Conservation (phyloP, 2,113 vertebrate species). For the Leucosticte australis region DNA sequence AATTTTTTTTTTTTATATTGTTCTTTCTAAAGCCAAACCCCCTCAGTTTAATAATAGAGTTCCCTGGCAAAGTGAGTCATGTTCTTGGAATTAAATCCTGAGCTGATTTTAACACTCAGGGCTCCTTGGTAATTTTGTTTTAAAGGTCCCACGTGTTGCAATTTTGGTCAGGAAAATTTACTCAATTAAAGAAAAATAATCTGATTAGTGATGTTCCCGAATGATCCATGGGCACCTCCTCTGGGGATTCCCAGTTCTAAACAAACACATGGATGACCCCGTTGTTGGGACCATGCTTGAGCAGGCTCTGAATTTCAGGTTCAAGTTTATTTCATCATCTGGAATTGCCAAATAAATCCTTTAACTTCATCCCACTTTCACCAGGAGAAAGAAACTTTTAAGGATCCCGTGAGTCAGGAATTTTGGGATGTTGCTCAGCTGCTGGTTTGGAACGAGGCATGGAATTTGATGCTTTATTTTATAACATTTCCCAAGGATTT, state of each 20-base stretch:
- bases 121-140: neutral
- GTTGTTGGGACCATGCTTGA: fast-evolving
- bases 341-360: neutral
- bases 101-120: neutral
- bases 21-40: neutral
- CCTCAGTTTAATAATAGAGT: neutral
- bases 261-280: fast-evolving
- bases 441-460: neutral
- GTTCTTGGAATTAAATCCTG: neutral
- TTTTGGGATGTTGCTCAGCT: neutral
- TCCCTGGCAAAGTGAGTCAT: constrained; percentile 9
- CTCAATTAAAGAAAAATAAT: neutral
- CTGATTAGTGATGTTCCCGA: neutral
- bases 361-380: neutral
- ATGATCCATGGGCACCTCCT: neutral
- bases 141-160: neutral
- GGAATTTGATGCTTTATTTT: neutral
- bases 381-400: neutral
- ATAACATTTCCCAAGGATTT: neutral
- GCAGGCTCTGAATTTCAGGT: neutral
- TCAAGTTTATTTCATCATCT: neutral
- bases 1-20: neutral
- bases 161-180: neutral
- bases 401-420: neutral
- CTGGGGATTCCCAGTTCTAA: neutral